Evolutionary conservation across 1,140 invertebrate genomes (phyloP), one percentile per base, ranked within the genome.

Genomic region (Brachionus koreanus): DNA sequence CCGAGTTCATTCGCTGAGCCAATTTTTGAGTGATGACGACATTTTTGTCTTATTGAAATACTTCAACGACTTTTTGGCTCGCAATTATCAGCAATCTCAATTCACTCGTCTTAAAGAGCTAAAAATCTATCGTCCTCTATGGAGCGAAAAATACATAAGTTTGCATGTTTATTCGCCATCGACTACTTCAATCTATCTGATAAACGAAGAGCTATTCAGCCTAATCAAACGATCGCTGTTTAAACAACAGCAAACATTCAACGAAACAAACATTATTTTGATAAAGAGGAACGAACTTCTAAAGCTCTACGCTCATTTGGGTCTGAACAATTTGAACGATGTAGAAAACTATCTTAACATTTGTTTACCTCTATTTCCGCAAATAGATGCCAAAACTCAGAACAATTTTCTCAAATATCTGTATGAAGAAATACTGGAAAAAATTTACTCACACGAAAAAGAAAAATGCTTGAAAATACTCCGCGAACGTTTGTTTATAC

Each of bases 401-500:
- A 43, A 65, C 33, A 82, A 69, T 61, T 52, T 82, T 33, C 35
- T 82, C n/a, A 82, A 82, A 35, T 82, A 67, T 13, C 23, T 82
- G 1, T 65, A 65, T 29, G 79, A 82, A 37, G 79, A 82, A 33
- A 52, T 82, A 52, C 29, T 65, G 13, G 79, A 82, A 33, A 82
- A 82, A 23, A 61, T 43, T 35, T 82, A 52, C 39, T 23, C 65
- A 37, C 79, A 82, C 49, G 79, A 82, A 52, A 82, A 82, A 67
- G 79, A 82, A 52, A 65, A 82, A 43, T 82, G 79, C 35, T 37
- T 43, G n/a, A 82, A 82, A 52, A 52, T 52, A 13, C 10, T 82
- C n/a, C 57, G 57, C 19, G 79, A 82, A 4, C 35, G 23, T 2
- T 25, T 82, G 10, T n/a, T 37, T 4, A 72, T 74, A 39, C 39